A percentile compares a stretch with the other conserved stretches of the same genome.
Evolutionary conservation across 1,140 invertebrate genomes (phyloP).

Genomic region (Ptiloglossa arizonensis): DNA sequence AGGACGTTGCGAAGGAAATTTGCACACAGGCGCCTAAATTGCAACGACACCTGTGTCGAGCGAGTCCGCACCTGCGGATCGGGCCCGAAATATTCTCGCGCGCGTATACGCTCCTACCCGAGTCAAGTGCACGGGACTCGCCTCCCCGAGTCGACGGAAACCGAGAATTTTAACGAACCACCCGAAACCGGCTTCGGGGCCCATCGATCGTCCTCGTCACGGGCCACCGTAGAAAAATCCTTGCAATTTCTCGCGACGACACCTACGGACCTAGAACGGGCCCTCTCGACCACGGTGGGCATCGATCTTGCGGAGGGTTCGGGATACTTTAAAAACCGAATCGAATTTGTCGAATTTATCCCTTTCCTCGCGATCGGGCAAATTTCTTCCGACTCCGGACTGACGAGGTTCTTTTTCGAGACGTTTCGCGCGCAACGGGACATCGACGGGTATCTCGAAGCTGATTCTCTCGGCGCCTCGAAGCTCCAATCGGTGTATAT

Average conservation of each 20-base stretch:
- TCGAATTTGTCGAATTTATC: no score
- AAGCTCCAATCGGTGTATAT: no score
- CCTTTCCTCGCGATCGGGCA: no score
- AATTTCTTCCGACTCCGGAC: no score
- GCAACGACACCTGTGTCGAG: conserved; percentile 57
- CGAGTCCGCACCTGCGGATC: conserved; percentile 49
- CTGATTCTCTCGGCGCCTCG: no score
- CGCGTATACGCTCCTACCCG: neutral
- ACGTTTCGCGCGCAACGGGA: no score
- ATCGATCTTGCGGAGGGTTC: neutral
- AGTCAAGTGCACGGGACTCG: conserved; percentile 7
- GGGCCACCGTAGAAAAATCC: neutral
- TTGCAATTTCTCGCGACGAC: neutral
- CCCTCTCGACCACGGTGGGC: no score
- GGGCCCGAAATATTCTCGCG: conserved; percentile 41
- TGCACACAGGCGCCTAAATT: conserved; percentile 32
- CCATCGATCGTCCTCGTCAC: conserved; percentile 15
- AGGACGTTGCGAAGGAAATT: conserved; percentile 12
- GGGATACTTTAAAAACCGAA: no score
- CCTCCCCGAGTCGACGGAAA: conserved; percentile 9
- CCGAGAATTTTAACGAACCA: conserved; percentile 46
- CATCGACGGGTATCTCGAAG: no score
- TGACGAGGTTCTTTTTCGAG: no score
- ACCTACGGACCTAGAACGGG: neutral
- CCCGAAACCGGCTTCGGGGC: conserved; percentile 22